These are phyloP conservation scores for Rousettus madagascariensis DNA, from an alignment of 2,797 vertebrate genomes.

Conservation along the genomic window DNA sequence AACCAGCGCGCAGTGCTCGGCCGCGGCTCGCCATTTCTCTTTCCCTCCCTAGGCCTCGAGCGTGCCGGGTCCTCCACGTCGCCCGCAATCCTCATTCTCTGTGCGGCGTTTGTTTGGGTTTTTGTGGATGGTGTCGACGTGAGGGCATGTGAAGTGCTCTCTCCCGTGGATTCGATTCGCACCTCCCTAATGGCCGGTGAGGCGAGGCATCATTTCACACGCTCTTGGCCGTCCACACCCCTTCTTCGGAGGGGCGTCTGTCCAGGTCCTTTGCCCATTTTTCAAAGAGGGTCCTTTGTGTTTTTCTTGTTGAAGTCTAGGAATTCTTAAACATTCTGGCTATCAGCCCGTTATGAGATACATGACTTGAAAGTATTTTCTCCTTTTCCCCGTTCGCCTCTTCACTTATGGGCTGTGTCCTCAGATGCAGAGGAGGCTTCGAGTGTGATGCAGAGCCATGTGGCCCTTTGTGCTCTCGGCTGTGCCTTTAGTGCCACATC, in stretches of 20 bases:
- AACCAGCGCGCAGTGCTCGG: accelerated
- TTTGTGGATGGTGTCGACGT: accelerated
- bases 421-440: background rate
- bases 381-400: background rate
- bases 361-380: accelerated
- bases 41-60: no score
- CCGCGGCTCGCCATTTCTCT: no score
- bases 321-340: background rate
- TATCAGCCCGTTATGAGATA: accelerated
- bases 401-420: no score
- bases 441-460: no score
- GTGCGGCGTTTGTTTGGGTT: no score
- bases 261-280: background rate
- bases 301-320: background rate
- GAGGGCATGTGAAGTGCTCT: accelerated
- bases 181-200: background rate
- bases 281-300: background rate
- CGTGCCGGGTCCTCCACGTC: no score
- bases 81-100: no score
- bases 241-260: background rate
- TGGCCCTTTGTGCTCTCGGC: background rate
- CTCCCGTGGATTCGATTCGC: background rate
- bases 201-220: accelerated
- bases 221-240: background rate
- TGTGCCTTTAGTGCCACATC: background rate